Evolutionary conservation across 2,888 invertebrate species (phyloP), one percentile per base, ranked within the genome.

Genomic region (Andrena bicolor): DNA sequence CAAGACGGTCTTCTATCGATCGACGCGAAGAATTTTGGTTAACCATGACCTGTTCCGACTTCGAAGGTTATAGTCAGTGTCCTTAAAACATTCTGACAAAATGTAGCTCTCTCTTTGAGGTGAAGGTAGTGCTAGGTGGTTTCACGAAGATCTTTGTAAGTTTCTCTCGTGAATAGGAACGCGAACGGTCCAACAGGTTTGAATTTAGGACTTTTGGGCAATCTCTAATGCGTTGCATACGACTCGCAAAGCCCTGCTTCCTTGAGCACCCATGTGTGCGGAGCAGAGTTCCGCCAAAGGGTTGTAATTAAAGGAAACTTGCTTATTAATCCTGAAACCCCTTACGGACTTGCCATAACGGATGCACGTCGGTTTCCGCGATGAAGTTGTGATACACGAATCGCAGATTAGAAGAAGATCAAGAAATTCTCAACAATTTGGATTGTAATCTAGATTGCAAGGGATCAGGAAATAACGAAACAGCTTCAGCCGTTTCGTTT

Each of bases 301-400:
- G 20, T 49, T 6, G 30, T 61, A 61, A 61, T 71, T 61, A 23
- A 71, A 61, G 58, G 70, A 61, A 61, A 49, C 49, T 23, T 8
- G 56, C n/a, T 28, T 35, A 41, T 28, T 56, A 69, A 69, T 69
- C 51, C 20, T 8, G 20, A 51, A 51, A 51, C 20, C 51, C 51
- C 20, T 51, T 58, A 41, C 56, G 41, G 2, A 56, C 28, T 2
- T 58, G 26, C 20, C 35, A 56, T 53, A 23, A 56, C 53, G 32
- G 32, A 23, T n/a, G 23, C 2, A 53, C 16, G 56, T 35, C 23
- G n/a, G 35, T n/a, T n/a, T 26, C 5, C 35, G 5, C n/a, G 41
- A n/a, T 5, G 4, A 23, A 30, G 20, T 56, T 20, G 3, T 8
- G 53, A 53, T 16, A 35, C 32, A 68, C 10, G 23, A 68, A 20